Evolutionary conservation across 2,797 vertebrate species (phyloP), one percentile per base, ranked within the genome.

Genomic region (Sebastiscus tertius): DNA sequence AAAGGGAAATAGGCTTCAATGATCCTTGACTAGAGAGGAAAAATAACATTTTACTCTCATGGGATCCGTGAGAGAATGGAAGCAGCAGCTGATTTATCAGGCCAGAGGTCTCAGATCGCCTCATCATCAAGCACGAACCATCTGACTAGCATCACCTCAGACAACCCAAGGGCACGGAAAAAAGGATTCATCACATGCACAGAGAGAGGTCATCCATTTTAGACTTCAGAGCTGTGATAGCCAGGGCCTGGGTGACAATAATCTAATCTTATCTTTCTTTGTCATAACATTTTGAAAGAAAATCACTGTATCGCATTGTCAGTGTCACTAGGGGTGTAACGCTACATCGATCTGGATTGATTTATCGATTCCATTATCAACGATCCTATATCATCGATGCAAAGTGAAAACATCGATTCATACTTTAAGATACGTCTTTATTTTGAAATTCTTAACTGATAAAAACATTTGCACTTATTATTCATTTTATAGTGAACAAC

Each of bases 51-150:
- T 72, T 84, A 54, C 79, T 88, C 87, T 77, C 70, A 64, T 73
- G 87, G 77, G 75, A 68, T 22, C 29, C 18, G 22, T 42, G 39
- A 75, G 70, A 63, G 77, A 89, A 82, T 60, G 33, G 73, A 88
- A 80, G 76, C 82, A 79, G 77, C 81, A 82, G 78, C 82, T 91
- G 85, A 91, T 85, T 80, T 74, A 79, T 71, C 36, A 75, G 83
- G 72, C 62, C 65, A 80, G 18, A 59, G 78, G 79, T 90, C 77
- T 58, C 34, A 31, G 11, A 54, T 8, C 8, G 2, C n/a, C 34
- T 36, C 46, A 46, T 77, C 52, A 71, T 36, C 2, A 4, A 49
- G 59, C 11, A 75, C 56, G 8, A 33, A 84, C 60, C 84, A 89
- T 77, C 82, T 89, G 83, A 91, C 87, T 70, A 55, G 63, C 79